These are phyloP conservation scores for Selenia dentaria DNA, from an alignment of 2,888 invertebrate species.

Conservation along the genomic window DNA sequence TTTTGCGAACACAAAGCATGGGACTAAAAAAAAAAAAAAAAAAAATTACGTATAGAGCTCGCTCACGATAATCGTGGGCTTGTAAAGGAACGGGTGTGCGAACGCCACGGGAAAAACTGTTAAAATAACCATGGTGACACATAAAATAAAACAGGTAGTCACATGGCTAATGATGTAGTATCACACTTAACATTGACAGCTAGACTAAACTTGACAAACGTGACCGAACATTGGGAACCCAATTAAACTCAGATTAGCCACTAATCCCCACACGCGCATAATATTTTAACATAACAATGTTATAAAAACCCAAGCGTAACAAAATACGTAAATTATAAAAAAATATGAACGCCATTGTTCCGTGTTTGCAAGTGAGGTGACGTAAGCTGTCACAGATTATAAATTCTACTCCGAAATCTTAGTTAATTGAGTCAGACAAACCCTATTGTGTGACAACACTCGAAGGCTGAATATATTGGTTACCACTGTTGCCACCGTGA, in stretches of 20 bases:
- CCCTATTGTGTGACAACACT: constrained; percentile 51
- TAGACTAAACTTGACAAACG: constrained; percentile 11
- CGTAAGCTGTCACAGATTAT: constrained; percentile 44
- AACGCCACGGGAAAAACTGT: too few species aligned
- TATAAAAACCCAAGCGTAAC: constrained; percentile 1
- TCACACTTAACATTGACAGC: too few species aligned
- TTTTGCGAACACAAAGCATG: too few species aligned
- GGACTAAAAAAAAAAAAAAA: too few species aligned
- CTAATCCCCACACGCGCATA: constrained; percentile 50
- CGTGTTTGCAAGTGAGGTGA: constrained; percentile 34
- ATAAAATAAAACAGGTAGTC: too few species aligned
- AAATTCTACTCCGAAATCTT: constrained; percentile 46
- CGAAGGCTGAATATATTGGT: constrained; percentile 41
- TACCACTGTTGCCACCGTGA: constrained; percentile 42
- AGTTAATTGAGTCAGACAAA: constrained; percentile 60
- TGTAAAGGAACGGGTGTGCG: too few species aligned
- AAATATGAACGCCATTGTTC: not conserved
- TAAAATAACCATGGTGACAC: too few species aligned
- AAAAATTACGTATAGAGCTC: too few species aligned
- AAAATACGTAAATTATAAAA: constrained; percentile 3
- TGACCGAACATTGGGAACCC: constrained; percentile 49
- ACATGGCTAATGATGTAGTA: too few species aligned
- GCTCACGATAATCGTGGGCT: too few species aligned
- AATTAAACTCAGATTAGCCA: constrained; percentile 72
- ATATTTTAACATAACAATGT: not conserved